phyloP scores from a whole-genome alignment of 2,888 invertebrate species.

The Horisme vitalbata region DNA sequence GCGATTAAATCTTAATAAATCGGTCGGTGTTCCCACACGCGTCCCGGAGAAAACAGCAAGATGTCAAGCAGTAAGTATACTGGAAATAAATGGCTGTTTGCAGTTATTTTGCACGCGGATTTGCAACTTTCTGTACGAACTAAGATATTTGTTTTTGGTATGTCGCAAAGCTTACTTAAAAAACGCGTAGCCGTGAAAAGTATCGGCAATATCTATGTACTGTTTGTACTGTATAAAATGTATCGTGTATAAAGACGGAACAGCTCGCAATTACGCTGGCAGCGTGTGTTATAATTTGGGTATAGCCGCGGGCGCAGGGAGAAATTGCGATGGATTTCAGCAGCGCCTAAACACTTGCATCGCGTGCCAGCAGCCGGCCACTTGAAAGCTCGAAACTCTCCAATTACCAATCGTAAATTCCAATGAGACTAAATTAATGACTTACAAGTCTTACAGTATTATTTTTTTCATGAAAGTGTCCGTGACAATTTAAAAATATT shows the following conservation, averaged over 20 bases:
- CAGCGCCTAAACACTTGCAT: slow-evolving; percentile 49
- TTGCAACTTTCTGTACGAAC: no score
- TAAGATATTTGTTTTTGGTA: no score
- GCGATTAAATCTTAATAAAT: slow-evolving; percentile 80
- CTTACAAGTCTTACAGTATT: slow-evolving; percentile 16
- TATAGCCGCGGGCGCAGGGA: slow-evolving; percentile 61
- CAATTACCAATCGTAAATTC: slow-evolving; percentile 79
- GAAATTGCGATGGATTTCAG: slow-evolving; percentile 69
- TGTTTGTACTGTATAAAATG: slow-evolving; percentile 4
- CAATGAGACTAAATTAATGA: slow-evolving; percentile 62
- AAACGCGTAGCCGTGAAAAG: no score
- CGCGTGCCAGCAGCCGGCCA: slow-evolving; percentile 64
- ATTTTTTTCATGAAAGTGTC: background rate
- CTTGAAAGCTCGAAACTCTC: slow-evolving; percentile 65
- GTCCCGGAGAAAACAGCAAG: slow-evolving; percentile 25
- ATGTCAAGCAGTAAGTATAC: slow-evolving; percentile 3
- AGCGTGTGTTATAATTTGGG: slow-evolving; percentile 71
- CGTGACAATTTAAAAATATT: background rate
- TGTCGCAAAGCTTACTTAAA: no score
- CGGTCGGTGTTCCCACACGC: slow-evolving; percentile 73
- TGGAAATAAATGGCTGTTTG: background rate
- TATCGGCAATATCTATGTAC: no score
- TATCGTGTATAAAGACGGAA: slow-evolving; percentile 35
- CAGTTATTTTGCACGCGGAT: no score
- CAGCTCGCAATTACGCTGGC: slow-evolving; percentile 69